phyloP scores from a whole-genome alignment of 2,113 vertebrate species.

The Oreochromis aureus region DNA sequence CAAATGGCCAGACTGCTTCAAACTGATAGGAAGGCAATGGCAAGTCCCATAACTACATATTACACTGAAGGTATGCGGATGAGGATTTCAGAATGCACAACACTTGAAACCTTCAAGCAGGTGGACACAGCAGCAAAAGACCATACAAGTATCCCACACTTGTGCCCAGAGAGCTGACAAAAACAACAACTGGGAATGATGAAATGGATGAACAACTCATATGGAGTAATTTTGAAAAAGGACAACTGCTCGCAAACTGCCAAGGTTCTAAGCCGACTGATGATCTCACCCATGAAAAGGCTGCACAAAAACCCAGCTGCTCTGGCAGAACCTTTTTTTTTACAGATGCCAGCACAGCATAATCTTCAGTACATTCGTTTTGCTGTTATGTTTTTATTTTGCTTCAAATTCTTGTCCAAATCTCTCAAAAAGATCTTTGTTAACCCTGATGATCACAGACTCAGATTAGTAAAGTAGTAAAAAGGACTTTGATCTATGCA shows the following conservation, averaged over 20 bases:
- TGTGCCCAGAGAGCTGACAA: conserved; percentile 10
- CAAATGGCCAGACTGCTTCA: not conserved
- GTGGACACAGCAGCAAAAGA: not conserved
- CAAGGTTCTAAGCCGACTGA: not conserved
- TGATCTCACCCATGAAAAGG: conserved; percentile 4
- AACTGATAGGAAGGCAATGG: not conserved
- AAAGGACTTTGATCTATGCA: not conserved
- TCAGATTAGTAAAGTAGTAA: not conserved
- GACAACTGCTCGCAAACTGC: conserved; percentile 1
- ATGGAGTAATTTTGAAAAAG: conserved; percentile 34
- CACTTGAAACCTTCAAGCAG: not conserved
- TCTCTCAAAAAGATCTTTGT: not conserved
- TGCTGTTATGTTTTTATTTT: not conserved
- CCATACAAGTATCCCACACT: not conserved
- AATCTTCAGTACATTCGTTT: not conserved
- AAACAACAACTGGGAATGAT: not conserved
- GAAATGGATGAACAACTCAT: conserved; percentile 15
- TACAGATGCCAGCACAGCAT: not conserved
- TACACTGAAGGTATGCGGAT: not conserved
- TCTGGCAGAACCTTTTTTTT: not conserved
- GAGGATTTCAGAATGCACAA: not conserved
- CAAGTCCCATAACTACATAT: not conserved
- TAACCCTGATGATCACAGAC: not conserved
- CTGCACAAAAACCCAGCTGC: not conserved
- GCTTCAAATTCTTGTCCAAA: not conserved